Base-by-base conservation (phyloP, 2,888 invertebrate species). In the Agriopis marginaria region DNA sequence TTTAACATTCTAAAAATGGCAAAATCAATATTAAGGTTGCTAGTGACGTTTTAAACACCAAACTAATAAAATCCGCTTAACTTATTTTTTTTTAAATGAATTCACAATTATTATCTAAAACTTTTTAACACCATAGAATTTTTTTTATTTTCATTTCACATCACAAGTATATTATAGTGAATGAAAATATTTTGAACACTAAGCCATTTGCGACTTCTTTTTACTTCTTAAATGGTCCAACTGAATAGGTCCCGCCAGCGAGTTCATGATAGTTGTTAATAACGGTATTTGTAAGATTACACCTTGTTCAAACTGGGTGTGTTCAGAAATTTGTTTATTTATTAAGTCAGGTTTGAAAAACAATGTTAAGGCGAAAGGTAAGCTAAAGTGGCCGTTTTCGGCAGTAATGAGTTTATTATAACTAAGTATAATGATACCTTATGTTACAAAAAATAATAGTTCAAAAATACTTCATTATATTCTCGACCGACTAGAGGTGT, bases 251-350 rank as follows among this genome's bases (percentile, higher is more conserved):
- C 53, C 61, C 58, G 7, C 47, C n/a, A 17, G 7, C 11, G 17
- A 44, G 49, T 60, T 17, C 39, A 12, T 11, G 11, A 14, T 49
- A 54, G 12, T 63, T 32, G 63, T 63, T 17, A n/a, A 39, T 64
- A 69, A 49, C 68, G 68, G 68, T 49, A 64, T 11, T 17, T 23
- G 6, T 44, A 58, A 12, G n/a, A 14, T 12, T 17, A 32, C n/a
- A 53, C 23, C 5, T 12, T 39, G 32, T 32, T 56, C 39, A 12
- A 60, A 14, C 12, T 66, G 56, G 44, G 50, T 17, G 63, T 55
- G 56, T 47, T 32, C 9, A 0, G n/a, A 47, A 44, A 55, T 53
- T 55, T 61, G 32, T 62, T 47, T 54, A 54, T 54, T 12, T 58
- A 23, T 62, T 53, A 44, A 62, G n/a, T 44, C 53, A 51, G 44